These are phyloP conservation scores for Psylliodes chrysocephalus DNA, from an alignment of 2,888 invertebrate genomes.

Conservation along the genomic window DNA sequence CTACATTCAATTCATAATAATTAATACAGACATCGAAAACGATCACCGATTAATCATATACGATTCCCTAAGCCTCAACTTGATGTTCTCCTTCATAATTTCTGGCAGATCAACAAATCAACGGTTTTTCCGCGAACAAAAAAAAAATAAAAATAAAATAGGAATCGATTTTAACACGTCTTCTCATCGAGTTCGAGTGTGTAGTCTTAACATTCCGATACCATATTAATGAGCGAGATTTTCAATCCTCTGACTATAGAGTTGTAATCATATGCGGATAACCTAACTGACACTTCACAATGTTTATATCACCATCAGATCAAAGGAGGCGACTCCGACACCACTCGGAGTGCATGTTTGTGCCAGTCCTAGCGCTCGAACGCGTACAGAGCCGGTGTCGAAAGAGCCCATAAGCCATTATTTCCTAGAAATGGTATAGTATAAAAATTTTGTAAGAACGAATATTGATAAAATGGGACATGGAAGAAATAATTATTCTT, in stretches of 20 bases:
- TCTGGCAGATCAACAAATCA: conserved; percentile 6
- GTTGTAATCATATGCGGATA: conserved; percentile 54
- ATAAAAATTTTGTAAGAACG: too few species aligned
- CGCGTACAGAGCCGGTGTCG: background rate
- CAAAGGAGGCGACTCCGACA: conserved; percentile 47
- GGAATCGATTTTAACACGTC: conserved; percentile 23
- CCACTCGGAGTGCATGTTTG: conserved; percentile 14
- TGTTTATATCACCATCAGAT: conserved; percentile 52
- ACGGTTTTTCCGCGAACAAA: conserved; percentile 7
- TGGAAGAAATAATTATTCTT: too few species aligned
- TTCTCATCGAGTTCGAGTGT: too few species aligned
- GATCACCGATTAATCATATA: background rate
- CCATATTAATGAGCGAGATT: conserved; percentile 54
- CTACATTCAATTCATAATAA: too few species aligned
- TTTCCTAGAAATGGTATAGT: too few species aligned
- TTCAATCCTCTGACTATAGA: conserved; percentile 54
- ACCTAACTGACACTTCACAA: conserved; percentile 49
- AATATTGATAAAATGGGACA: too few species aligned
- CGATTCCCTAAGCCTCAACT: background rate
- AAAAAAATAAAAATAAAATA: conserved; percentile 13
- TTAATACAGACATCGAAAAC: background rate
- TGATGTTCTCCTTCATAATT: background rate
- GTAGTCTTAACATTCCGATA: conserved; percentile 42
- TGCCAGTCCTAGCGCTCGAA: background rate
- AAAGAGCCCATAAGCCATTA: too few species aligned